These are phyloP conservation scores for Actinopyga echinites DNA, from an alignment of 53 echinoderm and acorn worm species.

Conservation along the genomic window DNA sequence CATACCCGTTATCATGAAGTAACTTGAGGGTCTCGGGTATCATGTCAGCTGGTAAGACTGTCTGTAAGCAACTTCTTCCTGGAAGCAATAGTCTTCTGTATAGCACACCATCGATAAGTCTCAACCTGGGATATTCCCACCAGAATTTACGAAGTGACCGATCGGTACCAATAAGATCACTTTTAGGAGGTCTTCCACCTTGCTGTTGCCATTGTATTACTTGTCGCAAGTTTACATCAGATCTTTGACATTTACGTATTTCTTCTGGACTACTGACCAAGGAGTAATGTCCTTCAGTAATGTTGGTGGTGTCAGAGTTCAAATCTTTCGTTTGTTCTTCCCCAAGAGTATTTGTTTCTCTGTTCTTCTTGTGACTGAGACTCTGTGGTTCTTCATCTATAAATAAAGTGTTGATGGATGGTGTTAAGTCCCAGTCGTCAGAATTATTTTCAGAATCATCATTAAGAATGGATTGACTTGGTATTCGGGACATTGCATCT, in stretches of 20 bases:
- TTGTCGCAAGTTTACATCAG: neutral
- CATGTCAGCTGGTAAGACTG: neutral
- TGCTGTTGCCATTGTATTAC: neutral
- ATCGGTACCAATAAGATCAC: neutral
- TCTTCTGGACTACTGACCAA: neutral
- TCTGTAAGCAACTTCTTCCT: neutral
- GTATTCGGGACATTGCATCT: slow-evolving; percentile 60
- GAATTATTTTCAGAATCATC: too few relatives aligned
- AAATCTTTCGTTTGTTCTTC: too few relatives aligned
- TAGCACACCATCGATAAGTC: neutral
- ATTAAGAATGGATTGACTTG: neutral
- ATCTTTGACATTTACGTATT: neutral
- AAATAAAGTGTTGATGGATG: too few relatives aligned
- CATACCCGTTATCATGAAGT: neutral
- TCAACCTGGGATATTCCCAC: neutral
- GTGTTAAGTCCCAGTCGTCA: too few relatives aligned
- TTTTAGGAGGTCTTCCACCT: neutral
- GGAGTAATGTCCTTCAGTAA: neutral
- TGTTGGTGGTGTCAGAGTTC: too few relatives aligned
- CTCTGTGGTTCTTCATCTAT: too few relatives aligned
- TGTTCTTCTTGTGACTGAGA: too few relatives aligned
- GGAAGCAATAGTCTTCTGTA: slow-evolving; percentile 1
- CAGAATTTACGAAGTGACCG: neutral
- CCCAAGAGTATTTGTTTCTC: too few relatives aligned
- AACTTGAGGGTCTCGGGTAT: neutral